Evolutionary conservation across 2,113 vertebrate species (phyloP).

Genomic region (Vulpes lagopus): DNA sequence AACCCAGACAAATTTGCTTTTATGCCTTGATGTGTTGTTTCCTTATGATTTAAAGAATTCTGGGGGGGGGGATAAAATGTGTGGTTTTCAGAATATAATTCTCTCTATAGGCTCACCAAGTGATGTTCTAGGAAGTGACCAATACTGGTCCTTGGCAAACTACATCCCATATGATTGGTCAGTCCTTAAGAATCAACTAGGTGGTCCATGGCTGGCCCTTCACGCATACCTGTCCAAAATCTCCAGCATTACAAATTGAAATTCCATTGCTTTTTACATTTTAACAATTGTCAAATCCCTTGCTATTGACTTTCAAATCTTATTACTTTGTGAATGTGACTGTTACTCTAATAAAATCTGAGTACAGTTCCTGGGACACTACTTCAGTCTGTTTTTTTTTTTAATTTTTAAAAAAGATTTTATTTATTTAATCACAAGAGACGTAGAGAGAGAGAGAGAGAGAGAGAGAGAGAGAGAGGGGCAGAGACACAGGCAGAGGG

Average conservation of each 20-base stretch:
- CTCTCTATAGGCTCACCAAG: neutral
- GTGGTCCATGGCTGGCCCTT: neutral
- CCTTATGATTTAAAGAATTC: neutral
- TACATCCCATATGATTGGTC: neutral
- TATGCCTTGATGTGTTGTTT: neutral
- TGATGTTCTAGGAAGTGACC: neutral
- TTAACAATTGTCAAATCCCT: neutral
- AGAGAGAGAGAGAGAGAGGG: no score
- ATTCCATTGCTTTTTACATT: neutral
- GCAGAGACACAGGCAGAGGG: no score
- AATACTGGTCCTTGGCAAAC: neutral
- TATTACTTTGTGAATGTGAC: constrained; percentile 13
- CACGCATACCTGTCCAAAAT: neutral
- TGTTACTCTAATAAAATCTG: neutral
- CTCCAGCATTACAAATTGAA: neutral
- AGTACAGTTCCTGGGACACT: neutral
- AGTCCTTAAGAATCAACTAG: neutral
- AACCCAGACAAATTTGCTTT: neutral
- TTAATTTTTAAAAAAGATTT: neutral
- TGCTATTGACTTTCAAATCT: neutral
- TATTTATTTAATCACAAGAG: no score
- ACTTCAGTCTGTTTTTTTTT: neutral
- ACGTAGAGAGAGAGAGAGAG: no score
- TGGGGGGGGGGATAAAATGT: neutral
- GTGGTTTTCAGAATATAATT: neutral